phyloP scores from a whole-genome alignment of 2,888 invertebrate genomes.

The Eilema sororculum region DNA sequence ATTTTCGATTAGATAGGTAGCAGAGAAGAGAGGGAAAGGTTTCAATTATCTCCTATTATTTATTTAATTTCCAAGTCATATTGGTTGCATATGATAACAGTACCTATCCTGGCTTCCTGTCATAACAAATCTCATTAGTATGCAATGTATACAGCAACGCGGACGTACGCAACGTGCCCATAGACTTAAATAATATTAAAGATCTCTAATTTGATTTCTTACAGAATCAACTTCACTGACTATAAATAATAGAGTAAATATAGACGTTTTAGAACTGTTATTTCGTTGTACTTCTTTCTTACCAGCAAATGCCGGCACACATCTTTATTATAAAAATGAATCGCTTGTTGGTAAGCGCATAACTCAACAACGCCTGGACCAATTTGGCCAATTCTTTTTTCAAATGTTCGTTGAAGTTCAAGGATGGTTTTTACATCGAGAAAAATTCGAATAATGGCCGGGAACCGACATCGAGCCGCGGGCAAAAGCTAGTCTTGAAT shows the following conservation, averaged over 20 bases:
- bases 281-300: not conserved
- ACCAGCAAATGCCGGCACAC: too few relatives aligned
- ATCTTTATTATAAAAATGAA: too few relatives aligned
- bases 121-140: slow-evolving; percentile 39
- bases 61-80: not conserved
- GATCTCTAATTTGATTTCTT: slow-evolving; percentile 37
- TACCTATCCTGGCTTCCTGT: slow-evolving; percentile 10
- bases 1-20: not conserved
- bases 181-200: slow-evolving; percentile 24
- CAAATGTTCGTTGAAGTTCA: too few relatives aligned
- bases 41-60: not conserved
- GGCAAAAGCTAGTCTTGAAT: too few relatives aligned
- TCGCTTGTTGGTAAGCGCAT: too few relatives aligned
- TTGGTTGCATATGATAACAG: not conserved
- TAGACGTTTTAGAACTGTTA: not conserved
- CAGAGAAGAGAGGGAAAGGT: not conserved
- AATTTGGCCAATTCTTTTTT: too few relatives aligned
- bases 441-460: too few relatives aligned
- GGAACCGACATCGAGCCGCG: too few relatives aligned
- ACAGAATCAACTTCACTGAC: slow-evolving; percentile 24
- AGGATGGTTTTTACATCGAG: too few relatives aligned
- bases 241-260: not conserved
- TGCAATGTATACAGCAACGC: slow-evolving; percentile 25
- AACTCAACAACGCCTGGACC: too few relatives aligned
- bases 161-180: slow-evolving; percentile 23